These are phyloP conservation scores for Drosophila varians DNA, from an alignment of 1,140 invertebrate genomes.

Conservation along the genomic window DNA sequence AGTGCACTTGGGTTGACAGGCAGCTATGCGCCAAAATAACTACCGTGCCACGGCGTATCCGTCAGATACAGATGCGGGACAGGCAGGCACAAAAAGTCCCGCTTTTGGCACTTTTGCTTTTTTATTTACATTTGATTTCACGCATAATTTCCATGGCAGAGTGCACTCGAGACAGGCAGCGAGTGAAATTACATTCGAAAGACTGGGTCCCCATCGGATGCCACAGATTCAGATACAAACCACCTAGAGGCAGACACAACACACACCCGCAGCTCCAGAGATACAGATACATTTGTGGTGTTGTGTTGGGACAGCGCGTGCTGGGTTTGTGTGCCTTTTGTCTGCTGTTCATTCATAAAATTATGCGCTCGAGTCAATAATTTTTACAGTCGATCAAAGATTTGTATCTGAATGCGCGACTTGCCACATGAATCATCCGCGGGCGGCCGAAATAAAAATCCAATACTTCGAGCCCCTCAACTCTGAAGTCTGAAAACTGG, in stretches of 20 bases:
- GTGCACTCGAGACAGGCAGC: conserved; percentile 68
- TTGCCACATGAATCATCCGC: conserved; percentile 76
- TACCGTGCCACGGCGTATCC: conserved; percentile 61
- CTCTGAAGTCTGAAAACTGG: conserved; percentile 38
- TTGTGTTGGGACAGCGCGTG: conserved; percentile 60
- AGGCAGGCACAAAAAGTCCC: conserved; percentile 5
- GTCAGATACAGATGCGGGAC: conserved; percentile 23
- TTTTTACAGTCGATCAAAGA: conserved; percentile 81
- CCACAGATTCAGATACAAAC: conserved; percentile 13
- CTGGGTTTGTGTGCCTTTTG: conserved; percentile 53
- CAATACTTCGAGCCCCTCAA: conserved; percentile 19
- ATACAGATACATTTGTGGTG: conserved; percentile 34
- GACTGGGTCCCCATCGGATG: not conserved
- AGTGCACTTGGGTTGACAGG: conserved; percentile 81
- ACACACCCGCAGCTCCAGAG: conserved; percentile 1
- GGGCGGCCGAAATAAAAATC: conserved; percentile 43
- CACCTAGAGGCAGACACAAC: conserved; percentile 11
- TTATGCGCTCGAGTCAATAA: conserved; percentile 78
- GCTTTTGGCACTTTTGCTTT: conserved; percentile 75
- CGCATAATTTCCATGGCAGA: conserved; percentile 78
- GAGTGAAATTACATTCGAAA: conserved; percentile 64
- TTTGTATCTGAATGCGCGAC: conserved; percentile 66
- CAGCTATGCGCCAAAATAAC: conserved; percentile 83
- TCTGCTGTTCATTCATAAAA: conserved; percentile 76
- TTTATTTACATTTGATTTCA: conserved; percentile 81